Base-by-base conservation (phyloP, 2,113 vertebrate species). In the Peromyscus polionotus region DNA sequence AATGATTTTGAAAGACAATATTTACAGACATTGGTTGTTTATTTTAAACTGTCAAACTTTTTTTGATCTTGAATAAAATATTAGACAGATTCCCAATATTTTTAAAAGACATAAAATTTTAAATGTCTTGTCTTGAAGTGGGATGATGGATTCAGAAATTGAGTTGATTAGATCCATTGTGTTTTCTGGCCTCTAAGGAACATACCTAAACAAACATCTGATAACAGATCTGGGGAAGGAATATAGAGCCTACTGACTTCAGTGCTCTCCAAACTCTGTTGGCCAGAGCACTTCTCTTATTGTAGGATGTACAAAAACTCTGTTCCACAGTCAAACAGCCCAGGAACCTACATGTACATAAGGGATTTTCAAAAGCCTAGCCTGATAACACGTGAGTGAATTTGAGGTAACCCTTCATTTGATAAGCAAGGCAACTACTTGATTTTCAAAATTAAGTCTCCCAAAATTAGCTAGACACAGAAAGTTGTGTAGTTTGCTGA, bases 1-100 rank as follows among this genome's bases (percentile, higher is more conserved):
- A 90, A 48, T 91, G 77, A 93, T 61, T 96, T 90, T 88, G 9
- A 93, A 93, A 90, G 54, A 90, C 22, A 88, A 28, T 88, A 90
- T 93, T 96, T 95, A 67, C 19, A 81, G 59, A 91, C 54, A 85
- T 83, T 70, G 19, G 22, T 7, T 94, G 39, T 90, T 97, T 90
- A 91, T 95, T 97, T 95, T 90, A 94, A 90, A 31, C 63, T 88
- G 22, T 91, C 57, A 94, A 90, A 51, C n/a, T 81, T 86, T 97
- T 45, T 95, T 95, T 73, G n/a, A 79, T 72, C 94, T 91, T 48
- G 7, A 94, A 65, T 96, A 92, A 90, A 84, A 57, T 92, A n/a
- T 94, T 95, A 85, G 1, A 33, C 48, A 96, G 54, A 77, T 83
- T 10, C 12, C 5, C 8, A 79, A 36, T 91, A 95, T 73, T 85